Base-by-base conservation (phyloP, 2,113 vertebrate genomes). In the Ailurus styani region DNA sequence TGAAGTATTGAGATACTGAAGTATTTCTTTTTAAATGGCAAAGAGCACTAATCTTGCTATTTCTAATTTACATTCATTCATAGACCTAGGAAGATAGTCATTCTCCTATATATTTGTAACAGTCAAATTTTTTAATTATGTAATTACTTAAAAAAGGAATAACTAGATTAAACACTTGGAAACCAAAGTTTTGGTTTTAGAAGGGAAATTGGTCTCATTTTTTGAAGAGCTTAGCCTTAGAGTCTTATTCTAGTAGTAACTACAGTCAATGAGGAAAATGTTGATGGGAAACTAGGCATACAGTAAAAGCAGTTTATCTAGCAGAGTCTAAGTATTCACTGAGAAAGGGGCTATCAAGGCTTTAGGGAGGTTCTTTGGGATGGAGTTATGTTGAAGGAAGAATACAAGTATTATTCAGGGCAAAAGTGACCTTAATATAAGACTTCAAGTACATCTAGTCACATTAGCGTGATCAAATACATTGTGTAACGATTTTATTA, bases 281-380 rank as follows among this genome's bases (percentile, higher is more conserved):
- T 90, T 42, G 4, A 66, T 27, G 45, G 23, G 31, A 37, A 37
- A 75, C 10, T 6, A 77, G 3, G 7, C 21, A 70, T 29, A n/a
- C 0, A 23, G 0, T 42, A 4, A 17, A 52, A 81, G 84, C 0
- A 27, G 4, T n/a, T 84, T 9, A 37, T 29, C 25, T 78, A 88
- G 40, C 6, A 66, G 29, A 47, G 12, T 87, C 7, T 27, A 78
- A 83, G 34, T 57, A 25, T 37, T 95, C 17, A 42, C 45, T 52
- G n/a, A 83, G 21, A 34, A 15, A 86, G 7, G 7, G 13, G 5
- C 8, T 55, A 20, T 31, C 9, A 57, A 27, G 13, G 31, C 8
- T 47, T 86, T 57, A 42, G 14, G 42, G 62, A 87, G 14, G 6
- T 57, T 72, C 64, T 70, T 37, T 3, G 9, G 27, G 47, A 37